Conservation (phyloP, 2,888 invertebrate genomes). For the Anarsia innoxiella region DNA sequence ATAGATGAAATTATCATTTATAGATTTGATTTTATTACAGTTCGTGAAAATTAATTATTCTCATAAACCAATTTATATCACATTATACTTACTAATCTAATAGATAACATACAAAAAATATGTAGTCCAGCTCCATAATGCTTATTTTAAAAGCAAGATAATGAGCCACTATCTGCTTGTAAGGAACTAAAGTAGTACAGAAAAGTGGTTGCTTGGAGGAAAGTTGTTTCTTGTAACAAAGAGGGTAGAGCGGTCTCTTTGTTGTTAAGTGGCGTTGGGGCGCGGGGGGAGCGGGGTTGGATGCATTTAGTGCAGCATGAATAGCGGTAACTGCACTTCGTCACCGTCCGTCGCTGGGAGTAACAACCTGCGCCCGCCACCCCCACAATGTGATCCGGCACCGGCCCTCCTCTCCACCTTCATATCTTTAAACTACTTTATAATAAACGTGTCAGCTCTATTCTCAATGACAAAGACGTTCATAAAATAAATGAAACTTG, state of each 20-base stretch:
- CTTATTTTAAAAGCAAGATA: constrained; percentile 14
- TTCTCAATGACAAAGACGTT: no score
- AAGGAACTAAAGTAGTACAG: constrained; percentile 45
- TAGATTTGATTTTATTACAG: no score
- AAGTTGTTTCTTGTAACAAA: constrained; percentile 70
- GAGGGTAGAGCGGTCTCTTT: constrained; percentile 71
- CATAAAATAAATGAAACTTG: no score
- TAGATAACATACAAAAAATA: neutral
- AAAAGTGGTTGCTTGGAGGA: constrained; percentile 53
- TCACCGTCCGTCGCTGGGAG: constrained; percentile 67
- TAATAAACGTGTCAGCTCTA: no score
- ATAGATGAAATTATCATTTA: no score
- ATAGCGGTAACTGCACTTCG: constrained; percentile 71
- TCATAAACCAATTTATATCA: no score
- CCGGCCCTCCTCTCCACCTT: constrained; percentile 36
- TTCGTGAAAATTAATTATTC: no score
- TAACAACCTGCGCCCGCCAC: constrained; percentile 57
- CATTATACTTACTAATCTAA: no score
- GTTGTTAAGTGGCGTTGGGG: constrained; percentile 65
- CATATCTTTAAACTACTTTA: constrained; percentile 20
- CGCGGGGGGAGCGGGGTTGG: constrained; percentile 39
- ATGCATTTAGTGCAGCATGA: constrained; percentile 65
- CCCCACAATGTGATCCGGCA: constrained; percentile 22
- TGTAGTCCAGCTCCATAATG: neutral
- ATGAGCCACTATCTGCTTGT: constrained; percentile 42